Evolutionary conservation across 1,140 invertebrate genomes (phyloP), one percentile per base, ranked within the genome.

Genomic region (Leptoteleia sp.): DNA sequence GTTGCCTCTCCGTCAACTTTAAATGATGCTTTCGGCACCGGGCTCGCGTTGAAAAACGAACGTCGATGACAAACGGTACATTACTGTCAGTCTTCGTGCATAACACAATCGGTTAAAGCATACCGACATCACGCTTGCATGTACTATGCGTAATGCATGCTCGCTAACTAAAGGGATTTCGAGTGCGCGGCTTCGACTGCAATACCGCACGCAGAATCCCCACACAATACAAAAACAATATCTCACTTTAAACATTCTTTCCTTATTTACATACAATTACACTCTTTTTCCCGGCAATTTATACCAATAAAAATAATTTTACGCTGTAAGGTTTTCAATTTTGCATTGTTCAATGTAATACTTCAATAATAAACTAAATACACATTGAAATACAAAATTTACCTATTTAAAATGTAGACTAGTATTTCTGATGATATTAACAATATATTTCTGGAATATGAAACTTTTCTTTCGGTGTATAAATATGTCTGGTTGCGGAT

Each of bases 51-150:
- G 40, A 64, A 72, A 72, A 61, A 72, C 38, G 70, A 64, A 73
- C 40, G 35, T 5, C 50, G 35, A 57, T 73, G 57, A 73, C 47
- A 62, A 71, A 71, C 67, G 55, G 31, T 71, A 35, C 54, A 70
- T 73, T 64, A 73, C 50, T 43, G 40, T 73, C 70, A 62, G 22
- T 25, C 27, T 5, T 50, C 19, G 19, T 61, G 54, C 38, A 59
- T 50, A 67, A 65, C 61, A 16, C 38, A 16, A 19, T 45, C 55
- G 47, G 40, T 37, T 54, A 47, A 54, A 64, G 29, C 31, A 62
- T 52, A 9, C 40, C 61, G 61, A 65, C 52, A 29, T 6, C 43
- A 75, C 50, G 54, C 45, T 67, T 19, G 62, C 54, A 48, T 59
- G 12, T 65, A 47, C 37, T 59, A 67, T 59, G 54, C 54, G 57